Conservation (phyloP, 2,797 vertebrate genomes). For the Pitangus sulphuratus region DNA sequence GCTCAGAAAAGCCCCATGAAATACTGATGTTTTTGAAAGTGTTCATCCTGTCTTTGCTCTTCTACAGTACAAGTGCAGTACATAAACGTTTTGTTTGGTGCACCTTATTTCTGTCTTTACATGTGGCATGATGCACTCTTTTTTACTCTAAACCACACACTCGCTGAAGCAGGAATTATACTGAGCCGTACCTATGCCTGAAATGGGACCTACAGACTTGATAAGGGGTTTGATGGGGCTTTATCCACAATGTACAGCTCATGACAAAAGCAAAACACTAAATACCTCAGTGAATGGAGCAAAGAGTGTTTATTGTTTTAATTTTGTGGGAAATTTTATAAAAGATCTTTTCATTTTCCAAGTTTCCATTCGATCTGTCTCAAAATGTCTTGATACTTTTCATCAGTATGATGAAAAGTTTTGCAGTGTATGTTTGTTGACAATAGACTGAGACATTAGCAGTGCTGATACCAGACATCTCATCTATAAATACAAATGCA, state of each 20-base stretch:
- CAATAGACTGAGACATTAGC: background rate
- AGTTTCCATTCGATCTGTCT: background rate
- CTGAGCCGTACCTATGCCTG: background rate
- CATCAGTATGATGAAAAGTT: background rate
- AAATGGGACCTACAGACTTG: background rate
- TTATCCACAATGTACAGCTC: background rate
- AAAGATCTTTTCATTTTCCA: background rate
- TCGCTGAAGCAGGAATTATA: background rate
- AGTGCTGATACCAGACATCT: background rate
- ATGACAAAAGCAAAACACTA: background rate
- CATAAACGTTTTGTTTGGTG: background rate
- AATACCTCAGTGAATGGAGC: background rate
- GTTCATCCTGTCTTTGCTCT: background rate
- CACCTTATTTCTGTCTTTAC: background rate
- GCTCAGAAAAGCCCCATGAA: background rate
- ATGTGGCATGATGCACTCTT: background rate
- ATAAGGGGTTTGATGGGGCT: background rate
- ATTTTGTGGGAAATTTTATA: background rate
- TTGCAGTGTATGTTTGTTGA: background rate
- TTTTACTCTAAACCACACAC: background rate
- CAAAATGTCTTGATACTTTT: background rate
- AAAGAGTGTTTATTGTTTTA: background rate
- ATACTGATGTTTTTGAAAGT: background rate
- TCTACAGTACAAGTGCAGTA: background rate
- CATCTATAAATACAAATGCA: background rate